Conservation (phyloP, 2,797 vertebrate genomes). For the Pangasius macronema region DNA sequence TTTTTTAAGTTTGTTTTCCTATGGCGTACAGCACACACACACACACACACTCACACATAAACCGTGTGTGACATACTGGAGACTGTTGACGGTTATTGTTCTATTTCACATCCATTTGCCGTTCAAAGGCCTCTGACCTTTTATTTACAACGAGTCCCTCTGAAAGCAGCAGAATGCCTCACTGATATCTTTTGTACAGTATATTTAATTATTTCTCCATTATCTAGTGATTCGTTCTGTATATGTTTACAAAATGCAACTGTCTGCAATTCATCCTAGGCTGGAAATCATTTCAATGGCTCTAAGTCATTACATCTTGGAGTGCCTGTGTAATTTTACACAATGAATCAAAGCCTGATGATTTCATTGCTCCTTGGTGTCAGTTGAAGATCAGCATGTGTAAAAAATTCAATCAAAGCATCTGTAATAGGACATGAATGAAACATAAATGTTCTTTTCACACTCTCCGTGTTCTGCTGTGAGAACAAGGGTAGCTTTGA, state of each 20-base stretch:
- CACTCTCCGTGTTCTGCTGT: constrained; percentile 44
- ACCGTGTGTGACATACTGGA: neutral
- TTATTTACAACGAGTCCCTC: neutral
- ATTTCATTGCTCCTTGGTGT: constrained; percentile 21
- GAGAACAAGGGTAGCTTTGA: constrained; percentile 64
- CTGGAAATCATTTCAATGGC: constrained; percentile 12
- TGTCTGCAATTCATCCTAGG: constrained; percentile 27
- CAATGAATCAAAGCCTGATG: constrained; percentile 47
- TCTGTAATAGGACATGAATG: constrained; percentile 57
- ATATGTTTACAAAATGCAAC: constrained; percentile 37
- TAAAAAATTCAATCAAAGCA: constrained; percentile 59
- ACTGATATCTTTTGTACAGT: constrained; percentile 18
- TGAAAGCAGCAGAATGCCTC: neutral
- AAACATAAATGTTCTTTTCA: constrained; percentile 55
- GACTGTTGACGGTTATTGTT: constrained; percentile 10
- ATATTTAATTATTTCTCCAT: constrained; percentile 14
- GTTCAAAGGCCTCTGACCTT: constrained; percentile 13
- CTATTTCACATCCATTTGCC: constrained; percentile 12
- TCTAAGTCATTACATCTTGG: constrained; percentile 43
- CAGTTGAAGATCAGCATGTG: constrained; percentile 52
- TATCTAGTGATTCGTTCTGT: constrained; percentile 38
- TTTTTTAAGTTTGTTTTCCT: neutral
- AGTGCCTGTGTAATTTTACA: constrained; percentile 30
- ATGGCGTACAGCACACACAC: neutral
- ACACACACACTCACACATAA: neutral